Percentiles rank a stretch among this genome's conserved stretches.
Evolutionary conservation across 2,113 vertebrate genomes (phyloP).

Genomic region (Cromileptes altivelis): DNA sequence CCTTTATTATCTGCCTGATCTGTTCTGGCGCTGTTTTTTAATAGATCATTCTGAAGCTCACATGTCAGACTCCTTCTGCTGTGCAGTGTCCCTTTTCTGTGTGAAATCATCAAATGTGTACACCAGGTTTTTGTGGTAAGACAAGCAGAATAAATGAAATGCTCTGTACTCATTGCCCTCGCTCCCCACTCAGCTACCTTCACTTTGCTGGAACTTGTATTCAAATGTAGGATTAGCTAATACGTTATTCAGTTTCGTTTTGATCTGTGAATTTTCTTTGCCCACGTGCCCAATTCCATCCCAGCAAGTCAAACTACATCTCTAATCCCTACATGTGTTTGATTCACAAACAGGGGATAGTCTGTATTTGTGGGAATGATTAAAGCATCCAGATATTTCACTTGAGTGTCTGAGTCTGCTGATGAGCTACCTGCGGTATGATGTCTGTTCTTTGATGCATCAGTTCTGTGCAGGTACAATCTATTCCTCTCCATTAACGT

Average conservation of each 20-base stretch:
- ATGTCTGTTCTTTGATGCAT: slow-evolving; percentile 21
- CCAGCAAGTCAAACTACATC: neutral
- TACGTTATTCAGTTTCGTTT: neutral
- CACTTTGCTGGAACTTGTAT: neutral
- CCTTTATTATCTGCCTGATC: neutral
- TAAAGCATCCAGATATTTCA: slow-evolving; percentile 11
- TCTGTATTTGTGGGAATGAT: slow-evolving; percentile 4
- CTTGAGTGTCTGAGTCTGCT: neutral
- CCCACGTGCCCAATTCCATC: neutral
- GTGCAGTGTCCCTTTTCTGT: neutral
- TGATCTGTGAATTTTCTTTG: neutral
- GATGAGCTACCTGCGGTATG: slow-evolving; percentile 2
- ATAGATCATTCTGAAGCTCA: neutral
- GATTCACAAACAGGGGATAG: neutral
- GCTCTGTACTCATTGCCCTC: neutral
- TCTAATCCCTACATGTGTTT: neutral
- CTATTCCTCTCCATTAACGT: slow-evolving; percentile 2
- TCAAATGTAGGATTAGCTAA: neutral
- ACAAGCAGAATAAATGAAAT: slow-evolving; percentile 7
- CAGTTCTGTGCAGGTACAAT: slow-evolving; percentile 10
- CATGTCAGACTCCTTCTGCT: neutral
- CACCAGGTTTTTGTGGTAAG: neutral
- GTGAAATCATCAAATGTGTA: neutral
- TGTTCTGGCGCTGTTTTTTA: neutral
- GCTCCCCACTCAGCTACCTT: neutral